Evolutionary conservation across 2,797 vertebrate genomes (phyloP).

Genomic region (Myripristis murdjan): DNA sequence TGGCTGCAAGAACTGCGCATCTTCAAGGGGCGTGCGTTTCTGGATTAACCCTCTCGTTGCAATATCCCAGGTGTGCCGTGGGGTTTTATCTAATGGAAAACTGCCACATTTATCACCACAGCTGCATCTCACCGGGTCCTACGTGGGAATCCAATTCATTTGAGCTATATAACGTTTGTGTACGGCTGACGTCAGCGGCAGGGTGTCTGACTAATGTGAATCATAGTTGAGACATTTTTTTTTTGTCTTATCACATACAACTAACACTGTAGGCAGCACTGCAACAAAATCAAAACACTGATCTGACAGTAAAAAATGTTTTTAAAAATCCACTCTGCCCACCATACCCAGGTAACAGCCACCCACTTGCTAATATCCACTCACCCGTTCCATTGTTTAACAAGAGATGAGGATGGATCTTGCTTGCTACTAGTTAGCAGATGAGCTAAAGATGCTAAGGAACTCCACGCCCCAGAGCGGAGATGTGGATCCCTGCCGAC

Average conservation of each 20-base stretch:
- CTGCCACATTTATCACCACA: background rate
- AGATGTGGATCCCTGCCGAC: constrained; percentile 5
- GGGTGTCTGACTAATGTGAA: background rate
- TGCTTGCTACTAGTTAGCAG: constrained; percentile 42
- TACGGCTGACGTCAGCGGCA: background rate
- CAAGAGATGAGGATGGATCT: constrained; percentile 33
- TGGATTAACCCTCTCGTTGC: too few relatives aligned
- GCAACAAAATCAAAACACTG: background rate
- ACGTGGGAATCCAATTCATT: background rate
- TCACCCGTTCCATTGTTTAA: constrained; percentile 8
- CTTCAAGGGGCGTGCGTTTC: background rate
- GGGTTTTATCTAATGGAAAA: background rate
- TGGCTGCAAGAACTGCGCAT: constrained; percentile 29
- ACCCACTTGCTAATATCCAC: constrained; percentile 7
- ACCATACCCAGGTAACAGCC: too few relatives aligned
- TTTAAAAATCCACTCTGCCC: too few relatives aligned
- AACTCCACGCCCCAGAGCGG: constrained; percentile 11
- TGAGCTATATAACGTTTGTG: background rate
- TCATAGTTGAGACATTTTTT: background rate
- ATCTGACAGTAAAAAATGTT: background rate
- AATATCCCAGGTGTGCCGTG: too few relatives aligned
- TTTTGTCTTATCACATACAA: background rate
- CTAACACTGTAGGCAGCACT: background rate
- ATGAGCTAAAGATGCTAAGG: constrained; percentile 26
- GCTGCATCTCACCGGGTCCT: fast-evolving